These are phyloP conservation scores for Thoracochromis brauschi DNA, from an alignment of 2,113 vertebrate species.

Conservation along the genomic window DNA sequence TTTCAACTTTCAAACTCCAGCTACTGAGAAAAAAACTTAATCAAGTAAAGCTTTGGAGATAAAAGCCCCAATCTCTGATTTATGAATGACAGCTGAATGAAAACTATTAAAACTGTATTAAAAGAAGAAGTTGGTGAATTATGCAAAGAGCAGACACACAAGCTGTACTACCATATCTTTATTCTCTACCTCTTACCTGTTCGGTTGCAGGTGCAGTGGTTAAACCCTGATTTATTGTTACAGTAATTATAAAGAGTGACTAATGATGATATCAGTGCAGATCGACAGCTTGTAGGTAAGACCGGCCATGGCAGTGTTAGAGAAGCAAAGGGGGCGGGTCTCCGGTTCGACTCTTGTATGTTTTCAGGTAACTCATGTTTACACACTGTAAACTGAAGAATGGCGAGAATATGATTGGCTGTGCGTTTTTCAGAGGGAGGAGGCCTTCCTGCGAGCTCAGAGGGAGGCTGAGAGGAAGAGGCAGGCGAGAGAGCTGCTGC, in stretches of 20 bases:
- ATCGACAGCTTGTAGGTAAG: fast-evolving
- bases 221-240: neutral
- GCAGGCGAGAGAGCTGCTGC: conserved; percentile 86
- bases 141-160: neutral
- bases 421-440: conserved; percentile 77
- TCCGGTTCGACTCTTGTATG: neutral
- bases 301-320: fast-evolving
- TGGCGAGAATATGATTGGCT: fast-evolving
- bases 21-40: neutral
- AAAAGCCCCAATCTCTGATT: neutral
- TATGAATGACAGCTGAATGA: neutral
- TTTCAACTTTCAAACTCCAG: neutral
- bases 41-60: neutral
- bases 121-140: neutral
- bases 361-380: neutral
- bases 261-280: neutral
- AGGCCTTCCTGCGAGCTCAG: conserved; percentile 81
- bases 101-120: neutral
- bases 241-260: fast-evolving
- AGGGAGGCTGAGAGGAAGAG: conserved; percentile 84
- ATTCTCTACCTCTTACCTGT: neutral
- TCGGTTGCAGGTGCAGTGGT: neutral
- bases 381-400: fast-evolving
- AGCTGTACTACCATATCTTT: fast-evolving
- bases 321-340: neutral